A percentile compares a stretch with the other conserved stretches of the same genome.
phyloP scores from a whole-genome alignment of 2,888 invertebrate genomes.

The Stenoptilia bipunctidactyla region DNA sequence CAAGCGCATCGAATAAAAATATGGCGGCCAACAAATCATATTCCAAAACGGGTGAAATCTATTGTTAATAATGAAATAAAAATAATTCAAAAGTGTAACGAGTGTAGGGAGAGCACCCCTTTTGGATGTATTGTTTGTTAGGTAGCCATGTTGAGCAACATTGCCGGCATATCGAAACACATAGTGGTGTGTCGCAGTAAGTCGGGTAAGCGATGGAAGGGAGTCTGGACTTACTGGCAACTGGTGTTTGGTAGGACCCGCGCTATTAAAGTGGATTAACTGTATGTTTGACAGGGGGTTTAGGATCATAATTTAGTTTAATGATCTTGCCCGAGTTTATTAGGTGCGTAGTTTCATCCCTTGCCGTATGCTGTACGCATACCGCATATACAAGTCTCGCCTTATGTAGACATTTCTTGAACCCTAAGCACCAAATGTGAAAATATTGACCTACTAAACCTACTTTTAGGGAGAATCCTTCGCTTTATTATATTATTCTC shows the following conservation, averaged over 20 bases:
- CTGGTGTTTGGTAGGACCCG: neutral
- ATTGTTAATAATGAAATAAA: slow-evolving; percentile 66
- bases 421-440: too few relatives aligned
- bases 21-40: slow-evolving; percentile 68
- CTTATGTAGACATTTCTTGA: too few relatives aligned
- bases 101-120: slow-evolving; percentile 27
- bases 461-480: too few relatives aligned
- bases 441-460: too few relatives aligned
- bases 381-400: too few relatives aligned
- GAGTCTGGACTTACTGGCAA: slow-evolving; percentile 2
- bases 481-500: too few relatives aligned
- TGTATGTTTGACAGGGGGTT: neutral
- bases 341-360: too few relatives aligned
- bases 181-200: slow-evolving; percentile 10
- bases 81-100: slow-evolving; percentile 53
- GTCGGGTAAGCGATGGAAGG: too few relatives aligned
- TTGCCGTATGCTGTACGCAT: too few relatives aligned
- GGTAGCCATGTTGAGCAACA: slow-evolving; percentile 56
- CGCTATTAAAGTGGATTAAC: neutral
- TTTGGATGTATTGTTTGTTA: slow-evolving; percentile 17
- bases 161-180: slow-evolving; percentile 46
- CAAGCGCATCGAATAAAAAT: slow-evolving; percentile 36
- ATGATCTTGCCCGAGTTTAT: too few relatives aligned
- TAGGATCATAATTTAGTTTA: too few relatives aligned
- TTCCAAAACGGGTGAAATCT: slow-evolving; percentile 67